Percentiles rank a stretch among this genome's conserved stretches.
Conservation (phyloP, 2,113 vertebrate genomes). For the Nycticorax nycticorax region DNA sequence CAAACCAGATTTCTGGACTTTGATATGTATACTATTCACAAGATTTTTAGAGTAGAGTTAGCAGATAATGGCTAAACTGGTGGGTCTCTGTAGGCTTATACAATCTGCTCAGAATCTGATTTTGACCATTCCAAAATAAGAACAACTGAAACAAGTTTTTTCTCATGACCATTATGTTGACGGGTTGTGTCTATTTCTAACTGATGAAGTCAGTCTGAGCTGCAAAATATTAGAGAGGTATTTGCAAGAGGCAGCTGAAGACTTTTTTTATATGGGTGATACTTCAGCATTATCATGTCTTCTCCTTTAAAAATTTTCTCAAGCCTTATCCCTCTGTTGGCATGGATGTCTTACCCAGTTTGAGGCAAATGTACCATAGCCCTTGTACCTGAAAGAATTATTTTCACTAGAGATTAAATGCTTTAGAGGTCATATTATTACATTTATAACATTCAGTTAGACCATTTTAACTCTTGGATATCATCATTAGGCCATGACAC, state of each 20-base stretch:
- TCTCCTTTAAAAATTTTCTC: neutral
- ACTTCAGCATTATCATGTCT: neutral
- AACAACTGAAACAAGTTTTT: neutral
- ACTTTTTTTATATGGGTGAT: neutral
- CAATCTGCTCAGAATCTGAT: neutral
- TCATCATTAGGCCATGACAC: neutral
- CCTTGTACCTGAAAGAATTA: neutral
- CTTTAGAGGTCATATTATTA: neutral
- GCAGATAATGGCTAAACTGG: neutral
- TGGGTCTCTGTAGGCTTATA: neutral
- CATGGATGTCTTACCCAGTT: neutral
- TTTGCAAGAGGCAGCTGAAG: neutral
- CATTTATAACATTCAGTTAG: neutral
- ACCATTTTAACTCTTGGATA: neutral
- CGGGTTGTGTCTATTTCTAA: neutral
- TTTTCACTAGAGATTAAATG: neutral
- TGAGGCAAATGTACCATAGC: neutral
- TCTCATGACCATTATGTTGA: neutral
- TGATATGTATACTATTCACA: neutral
- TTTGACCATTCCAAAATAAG: neutral
- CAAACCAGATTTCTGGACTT: neutral
- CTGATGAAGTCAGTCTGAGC: neutral
- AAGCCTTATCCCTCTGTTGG: neutral
- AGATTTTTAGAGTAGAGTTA: neutral
- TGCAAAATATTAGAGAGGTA: neutral